A percentile compares a stretch with the other conserved stretches of the same genome.
Evolutionary conservation across 2,113 vertebrate species (phyloP).

Genomic region (Pteronura brasiliensis): DNA sequence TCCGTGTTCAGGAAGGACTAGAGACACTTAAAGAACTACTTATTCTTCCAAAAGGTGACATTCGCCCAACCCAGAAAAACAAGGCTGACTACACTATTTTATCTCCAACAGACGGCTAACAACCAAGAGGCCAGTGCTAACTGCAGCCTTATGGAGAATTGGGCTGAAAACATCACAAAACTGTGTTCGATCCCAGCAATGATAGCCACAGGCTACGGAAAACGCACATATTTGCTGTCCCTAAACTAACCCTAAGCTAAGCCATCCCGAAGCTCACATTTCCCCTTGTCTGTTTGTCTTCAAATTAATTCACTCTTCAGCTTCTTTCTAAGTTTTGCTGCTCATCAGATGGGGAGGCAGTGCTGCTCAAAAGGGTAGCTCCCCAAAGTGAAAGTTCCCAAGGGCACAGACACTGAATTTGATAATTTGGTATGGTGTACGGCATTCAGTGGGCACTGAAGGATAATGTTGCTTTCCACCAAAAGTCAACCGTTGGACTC

Average conservation of each 20-base stretch:
- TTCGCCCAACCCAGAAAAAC: not conserved
- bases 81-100: not conserved
- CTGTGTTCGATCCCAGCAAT: not conserved
- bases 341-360: not conserved
- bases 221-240: not conserved
- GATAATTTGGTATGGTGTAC: not conserved
- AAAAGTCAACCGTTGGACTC: not conserved
- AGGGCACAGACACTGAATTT: not conserved
- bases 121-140: not conserved
- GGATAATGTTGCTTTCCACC: not conserved
- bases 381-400: not conserved
- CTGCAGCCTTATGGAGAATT: not conserved
- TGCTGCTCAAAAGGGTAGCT: not conserved
- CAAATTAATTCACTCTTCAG: not conserved
- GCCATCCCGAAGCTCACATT: not conserved
- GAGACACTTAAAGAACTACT: not conserved
- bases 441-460: not conserved
- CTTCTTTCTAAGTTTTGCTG: not conserved
- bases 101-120: not conserved
- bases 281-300: not conserved
- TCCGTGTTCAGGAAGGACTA: not conserved
- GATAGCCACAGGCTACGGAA: not conserved
- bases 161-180: not conserved
- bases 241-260: not conserved
- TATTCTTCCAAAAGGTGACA: not conserved